Evolutionary conservation across 1,140 invertebrate species (phyloP), one percentile per base, ranked within the genome.

Genomic region (Gerris buenoi): DNA sequence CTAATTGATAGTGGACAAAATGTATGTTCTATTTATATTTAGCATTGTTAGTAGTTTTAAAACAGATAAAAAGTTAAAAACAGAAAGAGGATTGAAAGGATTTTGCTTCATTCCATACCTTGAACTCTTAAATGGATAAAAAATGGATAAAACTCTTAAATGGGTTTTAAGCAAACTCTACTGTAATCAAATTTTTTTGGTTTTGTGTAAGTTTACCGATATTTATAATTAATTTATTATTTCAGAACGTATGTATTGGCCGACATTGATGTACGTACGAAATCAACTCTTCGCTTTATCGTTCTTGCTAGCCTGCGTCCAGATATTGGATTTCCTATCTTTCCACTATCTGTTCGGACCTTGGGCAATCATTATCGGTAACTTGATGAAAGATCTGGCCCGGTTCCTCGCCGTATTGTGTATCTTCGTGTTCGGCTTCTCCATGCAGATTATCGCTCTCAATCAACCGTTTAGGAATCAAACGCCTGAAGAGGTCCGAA

Each of bases 341-440:
- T 98, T 99, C 77, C 97, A 99, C 80, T 93, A 99, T 79, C 81
- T 99, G 0, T 99, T 99, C 75, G 97, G 97, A 46, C 97, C 97
- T 0, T 99, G 97, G 97, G 90, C 90, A 22, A 93, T 93, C 69
- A 93, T 93, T 74, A 93, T 92, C 71, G 90, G 89, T 14, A 89
- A 93, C 76, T 80, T 93, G 59, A 89, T 93, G 82, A 92, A 92
- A 78, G 88, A 98, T 79, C 81, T 98, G 70, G 91, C 92, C 3
- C 82, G 95, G 70, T 99, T 99, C 79, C 81, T 99, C 66, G 95
- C 96, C 25, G 96, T 99, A 10, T 79, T 99, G 73, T 87, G 91
- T 18, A 97, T 99, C 77, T 99, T 99, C 79, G 91, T 99, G 69
- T 90, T 96, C 75, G 97, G 97, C 61, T 99, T 99, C 76, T 97